Conservation (phyloP, 2,113 vertebrate genomes). For the Mugil cephalus region DNA sequence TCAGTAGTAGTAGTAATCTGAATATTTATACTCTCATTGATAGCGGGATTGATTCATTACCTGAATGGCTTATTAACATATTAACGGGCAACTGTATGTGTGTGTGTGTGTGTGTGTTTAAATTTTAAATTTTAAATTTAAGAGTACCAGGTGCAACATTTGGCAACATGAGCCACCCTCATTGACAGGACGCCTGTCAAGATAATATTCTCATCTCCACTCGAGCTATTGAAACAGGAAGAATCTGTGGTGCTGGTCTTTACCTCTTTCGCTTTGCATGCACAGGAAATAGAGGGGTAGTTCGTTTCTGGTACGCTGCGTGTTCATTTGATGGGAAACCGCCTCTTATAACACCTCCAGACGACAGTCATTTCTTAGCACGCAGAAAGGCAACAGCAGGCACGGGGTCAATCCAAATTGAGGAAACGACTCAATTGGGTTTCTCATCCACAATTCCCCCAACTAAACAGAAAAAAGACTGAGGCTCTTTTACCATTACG, state of each 20-base stretch:
- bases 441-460: conserved; percentile 25
- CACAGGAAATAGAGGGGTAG: conserved; percentile 45
- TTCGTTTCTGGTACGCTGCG: conserved; percentile 24
- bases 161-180: conserved; percentile 10
- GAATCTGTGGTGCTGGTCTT: conserved; percentile 18
- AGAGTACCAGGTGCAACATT: neutral
- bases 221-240: conserved; percentile 37
- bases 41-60: neutral
- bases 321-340: conserved; percentile 35
- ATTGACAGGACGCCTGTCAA: conserved; percentile 8
- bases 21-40: too few relatives aligned
- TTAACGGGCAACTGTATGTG: neutral
- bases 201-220: neutral
- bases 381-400: conserved; percentile 28
- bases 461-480: conserved; percentile 31
- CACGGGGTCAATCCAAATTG: conserved; percentile 30
- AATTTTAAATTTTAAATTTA: neutral
- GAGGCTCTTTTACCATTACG: neutral
- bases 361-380: conserved; percentile 42
- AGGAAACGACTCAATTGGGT: conserved; percentile 21
- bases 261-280: conserved; percentile 17
- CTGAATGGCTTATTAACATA: neutral
- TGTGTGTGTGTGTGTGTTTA: too few relatives aligned
- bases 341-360: conserved; percentile 15
- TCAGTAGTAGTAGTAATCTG: too few relatives aligned